Percentiles rank a stretch among this genome's conserved stretches.
Evolutionary conservation across 1,140 invertebrate genomes (phyloP).

Genomic region (Pachypeltis micranthus): DNA sequence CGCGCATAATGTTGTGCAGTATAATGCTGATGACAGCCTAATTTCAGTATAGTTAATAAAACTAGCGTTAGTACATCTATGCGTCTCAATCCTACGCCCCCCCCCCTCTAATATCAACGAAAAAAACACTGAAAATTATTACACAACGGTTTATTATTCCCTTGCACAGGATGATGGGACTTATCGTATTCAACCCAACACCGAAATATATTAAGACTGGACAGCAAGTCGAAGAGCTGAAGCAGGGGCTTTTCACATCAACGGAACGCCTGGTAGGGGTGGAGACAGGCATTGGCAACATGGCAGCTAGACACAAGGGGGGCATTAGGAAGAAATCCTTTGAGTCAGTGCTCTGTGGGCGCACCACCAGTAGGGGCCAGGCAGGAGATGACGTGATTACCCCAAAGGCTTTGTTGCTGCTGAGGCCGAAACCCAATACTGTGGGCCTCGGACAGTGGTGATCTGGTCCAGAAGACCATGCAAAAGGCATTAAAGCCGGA

Average conservation of each 20-base stretch:
- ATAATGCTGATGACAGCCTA: too few relatives aligned
- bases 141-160: too few relatives aligned
- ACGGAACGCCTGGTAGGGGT: background rate
- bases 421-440: background rate
- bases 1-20: too few relatives aligned
- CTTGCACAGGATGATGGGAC: too few relatives aligned
- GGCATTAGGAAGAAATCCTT: background rate
- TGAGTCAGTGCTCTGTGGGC: background rate
- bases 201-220: too few relatives aligned
- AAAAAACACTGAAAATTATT: too few relatives aligned
- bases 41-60: too few relatives aligned
- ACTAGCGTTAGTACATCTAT: too few relatives aligned
- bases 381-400: too few relatives aligned
- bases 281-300: background rate
- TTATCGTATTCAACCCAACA: too few relatives aligned
- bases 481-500: background rate
- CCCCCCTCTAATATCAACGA: too few relatives aligned
- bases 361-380: background rate
- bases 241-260: background rate
- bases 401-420: background rate
- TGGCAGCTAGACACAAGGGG: background rate
- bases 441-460: background rate
- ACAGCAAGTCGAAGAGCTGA: background rate
- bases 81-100: too few relatives aligned
- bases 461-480: background rate